phyloP scores from a whole-genome alignment of 2,113 vertebrate genomes.

The Ceratotherium simum region DNA sequence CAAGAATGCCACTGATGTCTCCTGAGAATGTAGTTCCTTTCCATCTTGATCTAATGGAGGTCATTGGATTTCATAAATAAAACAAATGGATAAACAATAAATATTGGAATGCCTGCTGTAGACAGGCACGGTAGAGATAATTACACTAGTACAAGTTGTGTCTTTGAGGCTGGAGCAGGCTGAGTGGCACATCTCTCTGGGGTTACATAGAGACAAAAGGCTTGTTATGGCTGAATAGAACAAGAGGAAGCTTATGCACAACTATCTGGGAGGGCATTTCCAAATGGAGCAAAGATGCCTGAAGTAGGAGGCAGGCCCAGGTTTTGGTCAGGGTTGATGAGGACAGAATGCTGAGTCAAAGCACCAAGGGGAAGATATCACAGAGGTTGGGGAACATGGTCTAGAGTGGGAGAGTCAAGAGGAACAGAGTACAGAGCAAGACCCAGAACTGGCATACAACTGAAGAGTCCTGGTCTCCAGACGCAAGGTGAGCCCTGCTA shows the following conservation, averaged over 20 bases:
- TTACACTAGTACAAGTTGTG: no score
- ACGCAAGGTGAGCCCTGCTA: neutral
- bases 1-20: no score
- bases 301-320: neutral
- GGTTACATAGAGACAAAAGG: neutral
- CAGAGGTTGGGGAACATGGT: no score
- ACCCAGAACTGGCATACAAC: neutral
- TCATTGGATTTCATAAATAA: neutral
- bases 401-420: neutral
- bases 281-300: neutral
- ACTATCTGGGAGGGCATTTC: neutral
- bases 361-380: neutral
- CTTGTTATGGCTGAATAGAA: neutral
- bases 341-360: neutral
- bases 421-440: neutral
- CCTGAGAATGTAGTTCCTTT: neutral
- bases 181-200: no score
- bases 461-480: neutral
- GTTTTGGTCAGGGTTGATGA: neutral
- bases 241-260: neutral
- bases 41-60: neutral
- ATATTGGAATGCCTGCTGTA: neutral
- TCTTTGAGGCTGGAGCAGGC: neutral
- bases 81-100: neutral
- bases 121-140: neutral